These are phyloP conservation scores for Sinella curviseta DNA, from an alignment of 1,140 invertebrate species.

Conservation along the genomic window DNA sequence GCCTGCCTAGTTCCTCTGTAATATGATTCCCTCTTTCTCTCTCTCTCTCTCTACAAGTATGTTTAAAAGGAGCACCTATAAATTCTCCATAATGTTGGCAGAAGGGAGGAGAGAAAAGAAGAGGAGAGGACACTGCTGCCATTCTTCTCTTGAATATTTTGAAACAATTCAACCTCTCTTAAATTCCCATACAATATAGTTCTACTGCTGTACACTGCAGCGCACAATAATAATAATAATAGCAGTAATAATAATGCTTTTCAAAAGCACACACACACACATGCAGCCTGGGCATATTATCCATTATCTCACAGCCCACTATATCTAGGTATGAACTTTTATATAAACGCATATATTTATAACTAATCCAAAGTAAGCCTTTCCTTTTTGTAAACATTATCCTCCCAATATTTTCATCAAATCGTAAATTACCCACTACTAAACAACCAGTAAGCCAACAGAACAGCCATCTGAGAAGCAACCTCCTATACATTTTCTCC, in stretches of 20 bases:
- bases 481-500: too few relatives aligned
- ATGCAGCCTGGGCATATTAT: too few relatives aligned
- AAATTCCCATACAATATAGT: slow-evolving; percentile 8
- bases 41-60: background rate
- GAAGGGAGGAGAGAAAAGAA: background rate
- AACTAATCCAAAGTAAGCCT: background rate
- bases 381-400: slow-evolving; percentile 12
- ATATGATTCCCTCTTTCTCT: background rate
- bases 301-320: too few relatives aligned
- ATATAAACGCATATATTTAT: too few relatives aligned
- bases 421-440: slow-evolving; percentile 1
- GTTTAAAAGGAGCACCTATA: slow-evolving; percentile 1
- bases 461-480: background rate
- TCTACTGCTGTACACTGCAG: too few relatives aligned
- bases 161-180: slow-evolving; percentile 21
- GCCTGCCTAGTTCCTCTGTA: background rate
- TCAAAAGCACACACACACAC: background rate
- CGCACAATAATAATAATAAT: too few relatives aligned
- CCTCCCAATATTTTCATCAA: slow-evolving; percentile 18
- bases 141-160: slow-evolving; percentile 20
- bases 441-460: background rate
- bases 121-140: background rate
- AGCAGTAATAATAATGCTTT: slow-evolving; percentile 10
- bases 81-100: slow-evolving; percentile 24
- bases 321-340: too few relatives aligned